Evolutionary conservation across 2,888 invertebrate genomes (phyloP), one percentile per base, ranked within the genome.

Genomic region (Drosophila borealis): DNA sequence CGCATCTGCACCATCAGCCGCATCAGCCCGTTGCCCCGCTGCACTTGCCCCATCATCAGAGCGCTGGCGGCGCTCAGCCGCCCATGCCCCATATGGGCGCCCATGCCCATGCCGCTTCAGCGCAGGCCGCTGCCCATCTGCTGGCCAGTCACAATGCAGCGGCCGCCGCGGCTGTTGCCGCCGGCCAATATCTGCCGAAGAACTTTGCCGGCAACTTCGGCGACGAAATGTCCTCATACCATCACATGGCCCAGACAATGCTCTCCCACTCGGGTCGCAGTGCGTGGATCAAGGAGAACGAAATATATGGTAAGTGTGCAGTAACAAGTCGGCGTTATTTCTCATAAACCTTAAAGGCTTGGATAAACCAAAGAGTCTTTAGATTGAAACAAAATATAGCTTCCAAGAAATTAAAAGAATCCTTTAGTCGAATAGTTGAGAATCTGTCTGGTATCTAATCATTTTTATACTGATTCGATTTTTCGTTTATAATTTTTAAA

Each of bases 251-350:
- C n/a, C 92, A 92, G 65, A 90, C 92, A 9, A 92, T 92, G 90
- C 83, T 91, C 53, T 85, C 90, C 65, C 91, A 90, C 69, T 77
- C 89, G 56, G 90, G 91, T 17, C 89, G 91, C 65, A 81, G 76
- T 55, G 88, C 91, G 9, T 92, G 92, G 92, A 91, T 92, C 65
- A 91, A 92, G 68, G 92, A 92, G 70, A 92, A 89, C 56, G 92
- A 92, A 57, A 77, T 92, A 56, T 92, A 92, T 71, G 92, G 92
- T 92, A 70, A 91, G 92, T 90, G 39, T 10, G 0, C 3, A 4
- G 3, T 8, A 8, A 29, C 8, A 29, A 29, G 8, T 29, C 29
- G 25, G 1, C 0, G 2, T 3, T 14, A 14, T 21, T 13, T n/a
- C 14, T 6, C 25, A 6, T 17, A 39, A 39, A 6, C n/a, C 8